These are phyloP conservation scores for Ennomos erosarius DNA, from an alignment of 2,888 invertebrate genomes.

Conservation along the genomic window DNA sequence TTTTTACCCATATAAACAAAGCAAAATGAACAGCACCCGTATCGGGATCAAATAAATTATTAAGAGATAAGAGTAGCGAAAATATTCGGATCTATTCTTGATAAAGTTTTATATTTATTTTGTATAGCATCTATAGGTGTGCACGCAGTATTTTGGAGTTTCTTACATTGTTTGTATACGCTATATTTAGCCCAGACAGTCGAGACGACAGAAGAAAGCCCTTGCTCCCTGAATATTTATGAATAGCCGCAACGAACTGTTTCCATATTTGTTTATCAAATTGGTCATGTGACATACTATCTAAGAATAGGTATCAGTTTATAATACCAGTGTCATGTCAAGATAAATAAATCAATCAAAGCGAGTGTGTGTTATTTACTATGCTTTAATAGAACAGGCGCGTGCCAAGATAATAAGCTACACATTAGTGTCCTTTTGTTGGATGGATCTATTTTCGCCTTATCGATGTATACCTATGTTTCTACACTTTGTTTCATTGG, in stretches of 20 bases:
- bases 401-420: slow-evolving; percentile 19
- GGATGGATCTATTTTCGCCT: slow-evolving; percentile 2
- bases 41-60: no score
- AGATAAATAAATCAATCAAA: slow-evolving; percentile 33
- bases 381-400: slow-evolving; percentile 17
- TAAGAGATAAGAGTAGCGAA: no score
- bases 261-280: slow-evolving; percentile 16
- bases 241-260: slow-evolving; percentile 1
- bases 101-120: no score
- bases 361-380: slow-evolving; percentile 12
- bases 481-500: neutral
- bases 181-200: neutral
- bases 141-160: no score
- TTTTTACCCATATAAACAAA: no score
- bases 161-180: neutral
- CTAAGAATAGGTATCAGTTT: slow-evolving; percentile 6
- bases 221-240: neutral
- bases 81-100: no score
- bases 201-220: neutral
- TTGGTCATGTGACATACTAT: slow-evolving; percentile 18
- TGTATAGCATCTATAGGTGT: no score
- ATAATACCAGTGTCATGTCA: slow-evolving; percentile 10
- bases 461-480: neutral
- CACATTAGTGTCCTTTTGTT: slow-evolving; percentile 6
- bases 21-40: no score